Base-by-base conservation (phyloP, 2,888 invertebrate genomes). In the Leptopilina myrica region DNA sequence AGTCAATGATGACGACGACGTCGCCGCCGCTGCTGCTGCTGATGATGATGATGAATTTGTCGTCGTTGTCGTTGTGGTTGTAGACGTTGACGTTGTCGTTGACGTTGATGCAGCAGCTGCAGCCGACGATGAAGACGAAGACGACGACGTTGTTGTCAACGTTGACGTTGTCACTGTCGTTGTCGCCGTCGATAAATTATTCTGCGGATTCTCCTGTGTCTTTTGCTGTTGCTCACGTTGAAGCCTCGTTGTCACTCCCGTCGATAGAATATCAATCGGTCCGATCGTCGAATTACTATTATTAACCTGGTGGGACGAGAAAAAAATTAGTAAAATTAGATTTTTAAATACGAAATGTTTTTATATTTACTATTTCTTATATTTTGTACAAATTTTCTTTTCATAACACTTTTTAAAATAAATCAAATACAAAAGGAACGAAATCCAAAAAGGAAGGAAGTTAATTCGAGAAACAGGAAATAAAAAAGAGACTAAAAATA, bases 221-320 rank as follows among this genome's bases (percentile, higher is more conserved):
- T 95, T 95, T 87, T 95, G 95, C 89, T 95, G 95, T 91, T 95
- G 95, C 88, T 96, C 96, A 15, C 97, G 94, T 92, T 97, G 97
- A 88, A 97, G 93, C 82, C 97, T 93, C 49, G 97, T 97, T 87
- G 97, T 97, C 82, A 97, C 97, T 12, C 97, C 97, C 76, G 96
- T 95, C 15, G 96, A 95, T 87, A 96, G 92, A 79, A 95, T 95
- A 89, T 95, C 95, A 86, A 91, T 89, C 79, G 90, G 86, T 85
- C 90, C 91, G 79, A 91, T 90, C 76, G 84, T 91, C 73, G 91
- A 89, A 85, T 88, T 92, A 85, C 90, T 91, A 88, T 91, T 92
- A 86, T 90, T 92, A 87, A 88, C 92, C 92, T 92, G 84, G 87
- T 67, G 82, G 11, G 11, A 49, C 11, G 49, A 12, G 4, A 49